Evolutionary conservation across 2,797 vertebrate genomes (phyloP), one percentile per base, ranked within the genome.

Genomic region (Coluber constrictor): DNA sequence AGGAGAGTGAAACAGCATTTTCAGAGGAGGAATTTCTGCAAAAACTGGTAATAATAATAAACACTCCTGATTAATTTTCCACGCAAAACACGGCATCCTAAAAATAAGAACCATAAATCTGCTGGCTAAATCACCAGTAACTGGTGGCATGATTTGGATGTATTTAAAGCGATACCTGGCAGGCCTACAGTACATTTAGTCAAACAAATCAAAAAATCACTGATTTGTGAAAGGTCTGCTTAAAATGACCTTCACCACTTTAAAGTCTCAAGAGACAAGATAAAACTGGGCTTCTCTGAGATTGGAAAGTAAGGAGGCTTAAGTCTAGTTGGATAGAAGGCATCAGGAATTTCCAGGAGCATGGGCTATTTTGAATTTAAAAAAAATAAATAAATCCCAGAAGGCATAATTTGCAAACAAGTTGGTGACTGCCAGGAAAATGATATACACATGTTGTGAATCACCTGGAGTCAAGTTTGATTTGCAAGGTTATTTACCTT

Each of bases 21-120:
- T 51, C 89, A 91, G 91, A 93, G 55, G 94, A 91, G 70, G 95
- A 94, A 87, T 94, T 70, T 87, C 94, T 95, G 74, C 9, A 88
- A 88, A 92, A 92, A 88, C 15, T 89, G 90, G 27, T 27, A 25
- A 54, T 86, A 74, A 54, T 87, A 70, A 70, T 7, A 90, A 57
- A 66, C 57, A 57, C 25, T 13, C 18, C 54, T 51, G 18, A 51
- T 23, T 29, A 74, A 88, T 74, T 89, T 89, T 25, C 29, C 5
- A 37, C 20, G 61, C 29, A 54, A 32, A 83, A 57, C 29, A 51
- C 4, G 43, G 18, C 27, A 47, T 18, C 37, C 29, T 59, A 57
- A 51, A 74, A 60, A 79, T 43, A 92, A 74, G 3, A 32, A 29
- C 10, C 18, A 16, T n/a, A 79, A 57, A 54, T 54, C 4, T 92